Conservation (phyloP, 1,140 invertebrate genomes). For the Caligus rogercresseyi region DNA sequence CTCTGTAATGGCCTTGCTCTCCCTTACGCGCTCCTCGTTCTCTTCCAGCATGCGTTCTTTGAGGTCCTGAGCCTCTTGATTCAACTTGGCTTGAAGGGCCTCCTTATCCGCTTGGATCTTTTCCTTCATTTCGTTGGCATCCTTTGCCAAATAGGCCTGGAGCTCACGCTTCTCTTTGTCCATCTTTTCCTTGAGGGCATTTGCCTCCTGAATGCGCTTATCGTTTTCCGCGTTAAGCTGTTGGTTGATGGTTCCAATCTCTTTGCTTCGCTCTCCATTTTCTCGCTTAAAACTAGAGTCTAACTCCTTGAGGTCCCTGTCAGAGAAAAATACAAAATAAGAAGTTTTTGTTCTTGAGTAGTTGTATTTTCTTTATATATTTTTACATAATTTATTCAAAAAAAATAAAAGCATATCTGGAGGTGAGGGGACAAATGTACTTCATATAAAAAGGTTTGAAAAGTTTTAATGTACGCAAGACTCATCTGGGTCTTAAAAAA, state of each 20-base stretch:
- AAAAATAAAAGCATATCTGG: no score
- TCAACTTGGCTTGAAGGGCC: conserved; percentile 9
- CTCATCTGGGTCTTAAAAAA: no score
- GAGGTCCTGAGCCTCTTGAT: neutral
- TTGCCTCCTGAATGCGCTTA: conserved; percentile 1
- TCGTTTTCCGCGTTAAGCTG: conserved; percentile 10
- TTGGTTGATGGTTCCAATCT: neutral
- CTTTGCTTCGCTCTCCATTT: neutral
- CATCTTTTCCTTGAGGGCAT: conserved; percentile 15
- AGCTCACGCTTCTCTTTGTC: conserved; percentile 17
- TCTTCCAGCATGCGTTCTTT: conserved; percentile 7
- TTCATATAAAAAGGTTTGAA: no score
- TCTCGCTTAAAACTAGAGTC: neutral
- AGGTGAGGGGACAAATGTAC: no score
- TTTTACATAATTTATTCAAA: neutral
- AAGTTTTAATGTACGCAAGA: no score
- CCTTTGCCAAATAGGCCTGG: conserved; percentile 8
- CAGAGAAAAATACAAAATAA: no score
- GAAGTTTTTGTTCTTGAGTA: no score
- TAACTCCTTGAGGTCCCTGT: conserved; percentile 1
- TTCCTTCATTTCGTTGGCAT: conserved; percentile 8
- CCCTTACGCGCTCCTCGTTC: conserved; percentile 5
- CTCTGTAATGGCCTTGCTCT: neutral
- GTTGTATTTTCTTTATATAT: conserved; percentile 1
- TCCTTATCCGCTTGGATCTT: conserved; percentile 6